A percentile compares a stretch with the other conserved stretches of the same genome.
Conservation (phyloP, 2,113 vertebrate genomes). For the Tauraco erythrolophus region DNA sequence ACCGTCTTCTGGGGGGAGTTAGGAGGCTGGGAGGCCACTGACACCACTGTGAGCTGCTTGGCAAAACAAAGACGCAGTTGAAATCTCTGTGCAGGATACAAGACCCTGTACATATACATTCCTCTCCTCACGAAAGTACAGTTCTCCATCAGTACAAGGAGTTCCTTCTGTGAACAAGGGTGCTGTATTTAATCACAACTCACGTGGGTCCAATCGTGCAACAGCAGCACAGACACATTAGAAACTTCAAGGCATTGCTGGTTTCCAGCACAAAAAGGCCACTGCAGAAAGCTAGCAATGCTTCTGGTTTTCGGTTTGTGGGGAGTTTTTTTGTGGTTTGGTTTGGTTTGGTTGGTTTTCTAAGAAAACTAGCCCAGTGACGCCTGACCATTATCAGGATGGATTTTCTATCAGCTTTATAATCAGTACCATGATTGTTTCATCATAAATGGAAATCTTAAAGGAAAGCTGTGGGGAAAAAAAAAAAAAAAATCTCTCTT, state of each 20-base stretch:
- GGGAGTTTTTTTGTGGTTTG: no score
- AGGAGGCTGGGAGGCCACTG: slow-evolving; percentile 85
- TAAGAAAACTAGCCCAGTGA: not conserved
- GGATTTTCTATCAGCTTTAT: not conserved
- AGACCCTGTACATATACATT: not conserved
- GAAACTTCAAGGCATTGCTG: not conserved
- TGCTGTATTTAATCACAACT: not conserved
- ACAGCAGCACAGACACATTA: not conserved
- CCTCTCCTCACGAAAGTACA: not conserved
- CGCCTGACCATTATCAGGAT: not conserved
- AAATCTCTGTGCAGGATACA: not conserved
- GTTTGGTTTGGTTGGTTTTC: not conserved
- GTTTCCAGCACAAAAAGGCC: not conserved
- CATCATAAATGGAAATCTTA: not conserved
- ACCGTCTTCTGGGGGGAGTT: slow-evolving; percentile 87
- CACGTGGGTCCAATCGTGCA: rapidly evolving
- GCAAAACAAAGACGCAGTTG: slow-evolving; percentile 57
- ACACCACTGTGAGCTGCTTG: slow-evolving; percentile 87
- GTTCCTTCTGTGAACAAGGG: not conserved
- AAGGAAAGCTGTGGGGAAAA: not conserved
- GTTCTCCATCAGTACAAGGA: not conserved
- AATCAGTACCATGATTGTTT: not conserved
- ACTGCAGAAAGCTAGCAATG: not conserved
- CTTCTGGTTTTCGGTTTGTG: not conserved
- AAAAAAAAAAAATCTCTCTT: not conserved